Percentiles rank a stretch among this genome's conserved stretches.
These are phyloP conservation scores for Eufriesea mexicana DNA, from an alignment of 1,140 invertebrate species.

Conservation along the genomic window DNA sequence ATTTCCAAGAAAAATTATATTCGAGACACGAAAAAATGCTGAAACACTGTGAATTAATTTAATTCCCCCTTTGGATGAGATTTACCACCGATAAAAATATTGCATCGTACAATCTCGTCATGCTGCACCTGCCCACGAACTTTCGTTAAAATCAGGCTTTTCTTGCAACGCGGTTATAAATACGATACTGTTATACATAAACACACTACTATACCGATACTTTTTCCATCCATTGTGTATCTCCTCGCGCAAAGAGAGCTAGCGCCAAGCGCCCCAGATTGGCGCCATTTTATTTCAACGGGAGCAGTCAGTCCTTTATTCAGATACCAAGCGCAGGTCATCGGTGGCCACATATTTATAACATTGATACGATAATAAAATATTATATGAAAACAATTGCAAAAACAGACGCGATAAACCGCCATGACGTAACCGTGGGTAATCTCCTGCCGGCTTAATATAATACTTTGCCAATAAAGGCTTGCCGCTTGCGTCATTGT, in stretches of 20 bases:
- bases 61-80: no score
- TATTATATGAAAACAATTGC: conserved; percentile 2
- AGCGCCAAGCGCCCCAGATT: background rate
- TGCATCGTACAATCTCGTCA: no score
- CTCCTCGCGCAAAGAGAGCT: background rate
- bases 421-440: background rate
- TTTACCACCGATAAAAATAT: no score
- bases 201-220: no score
- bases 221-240: no score
- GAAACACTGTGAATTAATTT: background rate
- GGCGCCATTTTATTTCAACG: background rate
- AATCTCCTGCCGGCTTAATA: background rate
- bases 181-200: no score
- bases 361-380: conserved; percentile 9
- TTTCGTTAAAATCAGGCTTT: no score
- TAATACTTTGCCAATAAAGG: background rate
- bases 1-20: background rate
- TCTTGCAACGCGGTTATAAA: no score
- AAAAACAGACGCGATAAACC: conserved; percentile 5
- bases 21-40: background rate
- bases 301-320: background rate
- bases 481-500: background rate
- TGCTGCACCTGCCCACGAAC: no score
- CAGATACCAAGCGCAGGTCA: conserved; percentile 8
- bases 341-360: conserved; percentile 29